Conservation (phyloP, 2,888 invertebrate species). For the Pyrochroa serraticornis region DNA sequence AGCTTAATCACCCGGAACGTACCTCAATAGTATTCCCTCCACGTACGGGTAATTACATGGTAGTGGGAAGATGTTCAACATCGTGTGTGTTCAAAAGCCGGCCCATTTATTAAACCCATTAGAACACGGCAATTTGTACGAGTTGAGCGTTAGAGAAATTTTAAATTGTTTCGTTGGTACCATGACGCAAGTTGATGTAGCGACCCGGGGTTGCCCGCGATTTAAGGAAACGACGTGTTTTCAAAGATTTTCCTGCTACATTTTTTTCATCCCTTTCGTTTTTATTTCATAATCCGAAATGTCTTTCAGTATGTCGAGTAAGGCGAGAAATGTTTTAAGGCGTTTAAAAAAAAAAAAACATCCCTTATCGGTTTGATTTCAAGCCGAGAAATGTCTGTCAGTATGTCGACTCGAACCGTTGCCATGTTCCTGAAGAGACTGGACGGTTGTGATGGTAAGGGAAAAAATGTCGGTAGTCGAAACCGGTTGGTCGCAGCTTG, state of each 20-base stretch:
- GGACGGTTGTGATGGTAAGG: not conserved
- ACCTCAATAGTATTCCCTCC: slow-evolving; percentile 30
- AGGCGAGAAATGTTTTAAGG: too few relatives aligned
- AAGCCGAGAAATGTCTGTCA: slow-evolving; percentile 25
- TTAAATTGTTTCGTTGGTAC: slow-evolving; percentile 15
- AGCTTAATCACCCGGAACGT: too few relatives aligned
- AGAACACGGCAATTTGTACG: slow-evolving; percentile 37
- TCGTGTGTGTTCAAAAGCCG: slow-evolving; percentile 44
- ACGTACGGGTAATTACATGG: slow-evolving; percentile 42
- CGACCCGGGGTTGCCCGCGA: not conserved
- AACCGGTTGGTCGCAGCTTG: slow-evolving; percentile 4
- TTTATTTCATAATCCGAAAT: too few relatives aligned
- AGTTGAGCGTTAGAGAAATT: slow-evolving; percentile 35
- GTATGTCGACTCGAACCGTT: slow-evolving; percentile 15
- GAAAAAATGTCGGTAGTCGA: not conserved
- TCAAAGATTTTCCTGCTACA: too few relatives aligned
- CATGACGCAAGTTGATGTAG: slow-evolving; percentile 7
- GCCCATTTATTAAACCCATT: slow-evolving; percentile 45
- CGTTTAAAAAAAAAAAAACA: too few relatives aligned
- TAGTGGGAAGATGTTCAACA: slow-evolving; percentile 39
- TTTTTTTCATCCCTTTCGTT: too few relatives aligned
- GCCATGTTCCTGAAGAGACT: slow-evolving; percentile 12
- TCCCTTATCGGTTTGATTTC: too few relatives aligned
- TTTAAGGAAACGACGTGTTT: too few relatives aligned
- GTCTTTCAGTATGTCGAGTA: too few relatives aligned